phyloP scores from a whole-genome alignment of 1,140 invertebrate species.

The Drepana arcuata region DNA sequence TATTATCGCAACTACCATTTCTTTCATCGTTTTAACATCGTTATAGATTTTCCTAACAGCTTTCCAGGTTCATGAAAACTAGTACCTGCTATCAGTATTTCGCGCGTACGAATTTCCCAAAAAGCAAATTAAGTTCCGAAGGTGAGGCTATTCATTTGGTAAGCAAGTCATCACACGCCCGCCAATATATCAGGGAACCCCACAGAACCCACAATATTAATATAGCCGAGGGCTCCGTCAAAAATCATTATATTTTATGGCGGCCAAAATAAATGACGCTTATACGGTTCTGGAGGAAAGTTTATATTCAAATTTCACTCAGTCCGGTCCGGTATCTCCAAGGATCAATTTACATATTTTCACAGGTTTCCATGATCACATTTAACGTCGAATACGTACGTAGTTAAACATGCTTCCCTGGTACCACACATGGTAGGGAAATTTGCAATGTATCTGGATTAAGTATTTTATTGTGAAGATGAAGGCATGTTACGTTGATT shows the following conservation, averaged over 20 bases:
- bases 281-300: slow-evolving; percentile 55
- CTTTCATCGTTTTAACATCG: too few species aligned
- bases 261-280: slow-evolving; percentile 61
- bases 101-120: too few species aligned
- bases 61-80: too few species aligned
- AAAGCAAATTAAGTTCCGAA: too few species aligned
- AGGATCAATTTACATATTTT: slow-evolving; percentile 71
- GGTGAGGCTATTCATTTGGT: too few species aligned
- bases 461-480: neutral
- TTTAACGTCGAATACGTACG: slow-evolving; percentile 25
- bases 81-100: too few species aligned
- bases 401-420: neutral
- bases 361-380: slow-evolving; percentile 57
- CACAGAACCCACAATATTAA: slow-evolving; percentile 54
- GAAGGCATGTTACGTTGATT: neutral
- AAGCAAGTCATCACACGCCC: too few species aligned
- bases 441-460: neutral
- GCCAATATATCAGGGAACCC: too few species aligned
- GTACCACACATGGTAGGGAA: neutral
- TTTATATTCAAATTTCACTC: slow-evolving; percentile 68
- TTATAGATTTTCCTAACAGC: too few species aligned
- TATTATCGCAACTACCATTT: too few species aligned
- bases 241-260: slow-evolving; percentile 71
- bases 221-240: slow-evolving; percentile 53
- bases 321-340: slow-evolving; percentile 57